Conservation (phyloP, 1,140 invertebrate genomes). For the Tetramorium simillimum region DNA sequence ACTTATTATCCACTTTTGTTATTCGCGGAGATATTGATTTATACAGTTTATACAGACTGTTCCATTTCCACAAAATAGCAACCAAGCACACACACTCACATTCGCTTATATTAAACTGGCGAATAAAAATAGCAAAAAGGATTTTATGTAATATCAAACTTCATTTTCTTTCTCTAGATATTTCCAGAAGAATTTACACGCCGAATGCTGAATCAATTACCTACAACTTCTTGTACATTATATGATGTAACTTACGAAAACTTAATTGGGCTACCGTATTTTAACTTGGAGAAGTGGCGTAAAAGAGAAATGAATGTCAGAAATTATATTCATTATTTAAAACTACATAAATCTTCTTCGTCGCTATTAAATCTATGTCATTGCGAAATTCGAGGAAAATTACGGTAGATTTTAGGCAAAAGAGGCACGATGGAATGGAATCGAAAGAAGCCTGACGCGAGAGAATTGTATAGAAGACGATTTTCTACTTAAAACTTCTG, state of each 20-base stretch:
- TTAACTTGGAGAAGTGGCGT: slow-evolving; percentile 34
- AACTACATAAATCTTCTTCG: slow-evolving; percentile 33
- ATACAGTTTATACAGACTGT: background rate
- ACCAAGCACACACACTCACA: background rate
- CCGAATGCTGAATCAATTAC: slow-evolving; percentile 18
- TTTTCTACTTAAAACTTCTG: slow-evolving; percentile 33
- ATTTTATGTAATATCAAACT: background rate
- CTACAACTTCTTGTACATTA: background rate
- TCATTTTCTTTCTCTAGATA: background rate
- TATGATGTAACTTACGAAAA: background rate
- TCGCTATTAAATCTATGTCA: slow-evolving; percentile 26
- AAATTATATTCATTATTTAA: slow-evolving; percentile 47
- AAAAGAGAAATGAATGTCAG: slow-evolving; percentile 56
- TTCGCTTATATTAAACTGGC: background rate
- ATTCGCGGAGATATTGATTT: background rate
- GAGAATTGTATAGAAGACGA: slow-evolving; percentile 42
- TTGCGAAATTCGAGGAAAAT: slow-evolving; percentile 34
- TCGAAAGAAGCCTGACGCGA: slow-evolving; percentile 32
- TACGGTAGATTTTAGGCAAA: slow-evolving; percentile 23
- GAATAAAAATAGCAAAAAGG: background rate
- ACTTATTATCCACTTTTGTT: slow-evolving; percentile 18
- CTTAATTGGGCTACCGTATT: background rate
- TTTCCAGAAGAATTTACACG: background rate
- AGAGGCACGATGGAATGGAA: slow-evolving; percentile 26
- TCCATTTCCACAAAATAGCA: background rate